A percentile compares a stretch with the other conserved stretches of the same genome.
Evolutionary conservation across 64 coral and sea anemone genomes (phyloP).

Genomic region (Orbicella faveolata): DNA sequence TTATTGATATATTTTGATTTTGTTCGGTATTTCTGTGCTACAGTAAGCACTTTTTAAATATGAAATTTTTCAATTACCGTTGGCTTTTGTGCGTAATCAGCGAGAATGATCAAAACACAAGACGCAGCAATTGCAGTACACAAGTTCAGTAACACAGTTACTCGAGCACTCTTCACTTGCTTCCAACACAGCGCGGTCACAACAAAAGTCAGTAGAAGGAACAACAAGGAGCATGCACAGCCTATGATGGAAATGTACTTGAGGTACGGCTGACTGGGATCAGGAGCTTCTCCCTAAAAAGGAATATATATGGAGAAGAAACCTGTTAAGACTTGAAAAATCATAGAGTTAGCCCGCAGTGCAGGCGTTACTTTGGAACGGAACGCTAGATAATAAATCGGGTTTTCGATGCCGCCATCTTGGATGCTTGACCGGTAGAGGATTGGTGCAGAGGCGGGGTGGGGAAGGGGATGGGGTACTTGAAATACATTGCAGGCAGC

Average conservation of each 20-base stretch:
- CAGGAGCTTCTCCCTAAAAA: slow-evolving; percentile 9
- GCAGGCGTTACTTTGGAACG: too few species aligned
- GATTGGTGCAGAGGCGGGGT: too few species aligned
- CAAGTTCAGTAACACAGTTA: slow-evolving; percentile 40
- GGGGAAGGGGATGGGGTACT: too few species aligned
- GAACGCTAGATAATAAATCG: too few species aligned
- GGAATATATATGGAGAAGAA: not conserved
- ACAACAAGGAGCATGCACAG: slow-evolving; percentile 48
- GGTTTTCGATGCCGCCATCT: too few species aligned
- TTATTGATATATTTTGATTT: too few species aligned
- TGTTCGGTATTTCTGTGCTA: too few species aligned
- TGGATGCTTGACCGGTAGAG: too few species aligned
- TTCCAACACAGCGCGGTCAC: slow-evolving; percentile 38
- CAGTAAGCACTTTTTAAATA: too few species aligned
- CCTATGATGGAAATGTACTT: slow-evolving; percentile 43
- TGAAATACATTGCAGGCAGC: too few species aligned
- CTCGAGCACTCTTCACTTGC: slow-evolving; percentile 32
- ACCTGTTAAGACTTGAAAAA: not conserved
- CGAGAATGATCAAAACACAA: slow-evolving; percentile 42
- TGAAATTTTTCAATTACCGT: not conserved
- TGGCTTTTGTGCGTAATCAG: not conserved
- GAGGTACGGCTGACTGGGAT: slow-evolving; percentile 3
- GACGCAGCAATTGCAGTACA: slow-evolving; percentile 44
- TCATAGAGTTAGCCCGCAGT: too few species aligned
- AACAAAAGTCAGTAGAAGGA: slow-evolving; percentile 64